Evolutionary conservation across 2,888 invertebrate species (phyloP).

Genomic region (Lysandra coridon): DNA sequence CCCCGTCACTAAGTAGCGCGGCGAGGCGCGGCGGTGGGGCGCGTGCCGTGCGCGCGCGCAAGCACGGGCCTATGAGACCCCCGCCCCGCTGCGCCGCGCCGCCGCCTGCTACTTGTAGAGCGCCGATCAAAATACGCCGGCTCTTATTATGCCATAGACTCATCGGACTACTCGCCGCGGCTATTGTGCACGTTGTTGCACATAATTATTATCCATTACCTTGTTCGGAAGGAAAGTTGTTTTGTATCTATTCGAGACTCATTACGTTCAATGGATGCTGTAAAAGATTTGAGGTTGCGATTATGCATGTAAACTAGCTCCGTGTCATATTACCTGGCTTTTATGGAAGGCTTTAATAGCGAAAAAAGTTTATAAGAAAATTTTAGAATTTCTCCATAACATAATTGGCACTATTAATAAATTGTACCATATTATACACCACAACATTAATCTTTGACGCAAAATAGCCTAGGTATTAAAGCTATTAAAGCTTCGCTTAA

Average conservation of each 20-base stretch:
- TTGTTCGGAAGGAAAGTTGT: constrained; percentile 72
- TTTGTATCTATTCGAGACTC: constrained; percentile 74
- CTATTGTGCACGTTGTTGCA: constrained; percentile 78
- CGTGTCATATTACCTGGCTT: neutral
- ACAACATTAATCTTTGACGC: constrained; percentile 42
- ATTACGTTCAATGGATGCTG: constrained; percentile 69
- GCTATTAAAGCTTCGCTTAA: constrained; percentile 38
- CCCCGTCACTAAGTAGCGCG: constrained; percentile 81
- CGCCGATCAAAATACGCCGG: constrained; percentile 74
- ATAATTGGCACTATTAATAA: constrained; percentile 29
- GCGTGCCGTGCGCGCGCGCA: constrained; percentile 75
- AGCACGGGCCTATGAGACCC: constrained; percentile 54
- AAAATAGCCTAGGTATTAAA: constrained; percentile 42
- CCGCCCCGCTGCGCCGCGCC: constrained; percentile 54
- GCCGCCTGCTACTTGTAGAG: constrained; percentile 69
- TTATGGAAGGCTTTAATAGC: neutral
- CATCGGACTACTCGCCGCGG: constrained; percentile 66
- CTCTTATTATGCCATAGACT: constrained; percentile 77
- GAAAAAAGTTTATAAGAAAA: constrained; percentile 19
- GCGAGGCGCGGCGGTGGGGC: constrained; percentile 57
- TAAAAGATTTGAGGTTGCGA: constrained; percentile 67
- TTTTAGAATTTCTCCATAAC: constrained; percentile 25
- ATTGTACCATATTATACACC: constrained; percentile 6
- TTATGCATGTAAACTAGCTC: constrained; percentile 58
- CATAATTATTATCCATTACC: constrained; percentile 80